phyloP scores from a whole-genome alignment of 2,888 invertebrate genomes.

The Idaea straminata region DNA sequence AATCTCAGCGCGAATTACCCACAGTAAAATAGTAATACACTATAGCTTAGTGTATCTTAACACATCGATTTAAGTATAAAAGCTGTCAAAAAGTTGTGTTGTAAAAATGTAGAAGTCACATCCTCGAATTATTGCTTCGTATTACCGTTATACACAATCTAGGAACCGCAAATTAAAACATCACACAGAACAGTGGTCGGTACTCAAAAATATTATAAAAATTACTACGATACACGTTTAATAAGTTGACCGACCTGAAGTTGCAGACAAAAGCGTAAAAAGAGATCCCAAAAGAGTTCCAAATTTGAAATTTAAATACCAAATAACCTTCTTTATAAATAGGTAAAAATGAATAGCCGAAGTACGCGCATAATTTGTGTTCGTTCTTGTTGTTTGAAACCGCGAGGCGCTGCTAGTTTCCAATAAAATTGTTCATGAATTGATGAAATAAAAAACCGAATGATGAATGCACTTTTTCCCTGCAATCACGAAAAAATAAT shows the following conservation, averaged over 20 bases:
- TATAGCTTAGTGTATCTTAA: no score
- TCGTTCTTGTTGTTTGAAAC: no score
- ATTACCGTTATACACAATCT: slow-evolving; percentile 41
- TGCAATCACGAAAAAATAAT: no score
- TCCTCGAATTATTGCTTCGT: slow-evolving; percentile 74
- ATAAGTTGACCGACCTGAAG: background rate
- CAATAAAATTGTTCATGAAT: no score
- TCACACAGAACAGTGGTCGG: slow-evolving; percentile 11
- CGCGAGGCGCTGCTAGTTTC: no score
- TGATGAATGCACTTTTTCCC: no score
- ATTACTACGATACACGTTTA: slow-evolving; percentile 8
- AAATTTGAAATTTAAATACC: no score
- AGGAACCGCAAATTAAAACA: slow-evolving; percentile 53
- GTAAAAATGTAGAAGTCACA: slow-evolving; percentile 62
- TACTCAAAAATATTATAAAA: slow-evolving; percentile 3
- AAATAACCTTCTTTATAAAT: no score
- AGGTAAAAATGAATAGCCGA: no score
- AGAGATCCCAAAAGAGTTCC: background rate
- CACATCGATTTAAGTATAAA: slow-evolving; percentile 31
- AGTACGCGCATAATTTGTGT: no score
- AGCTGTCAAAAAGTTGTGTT: slow-evolving; percentile 49
- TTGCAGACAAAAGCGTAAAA: background rate
- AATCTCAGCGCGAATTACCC: background rate
- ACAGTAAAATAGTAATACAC: slow-evolving; percentile 5
- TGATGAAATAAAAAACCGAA: no score